Base-by-base conservation (phyloP, 2,113 vertebrate species). In the Romanogobio albipinnatus region DNA sequence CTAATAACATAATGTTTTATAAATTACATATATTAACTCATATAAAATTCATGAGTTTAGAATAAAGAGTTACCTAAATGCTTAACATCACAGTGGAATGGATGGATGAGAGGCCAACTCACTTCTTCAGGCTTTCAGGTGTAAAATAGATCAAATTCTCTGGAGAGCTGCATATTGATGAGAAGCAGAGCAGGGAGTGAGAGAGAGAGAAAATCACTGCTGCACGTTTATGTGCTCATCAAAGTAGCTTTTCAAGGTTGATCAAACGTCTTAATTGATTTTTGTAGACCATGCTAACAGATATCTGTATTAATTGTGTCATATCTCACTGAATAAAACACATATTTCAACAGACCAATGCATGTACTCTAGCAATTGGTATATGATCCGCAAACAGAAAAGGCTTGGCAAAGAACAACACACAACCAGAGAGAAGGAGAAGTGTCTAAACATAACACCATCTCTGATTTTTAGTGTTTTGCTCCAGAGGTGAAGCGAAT, bases 201-300 rank as follows among this genome's bases (percentile, higher is more conserved):
- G 70, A 45, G 24, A 66, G 77, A 39, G 64, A 53, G 11, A 82
- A 79, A 62, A 73, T 36, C 26, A 53, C 61, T 36, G 68, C 24
- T 3, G 26, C 29, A 14, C 59, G 70, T 75, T 84, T 73, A 78
- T 85, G 39, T 87, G 64, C 61, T 82, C 78, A 70, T 87, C 81
- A 85, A 78, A 82, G 78, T 13, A 47, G 29, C 3, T 76, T 45
- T 76, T 56, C 61, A 71, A 74, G 51, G 22, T 43, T 66, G 33
- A 59, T 76, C 56, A 82, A 76, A 66, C 3, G 9, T 61, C 76
- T 49, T 58, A 26, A 61, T 71, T 58, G 66, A 81, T 61, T 53
- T 71, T 64, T 58, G 29, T 19, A 26, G 70, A 61, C 26, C 71
- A 43, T 13, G 29, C 22, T 17, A 56, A 24, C 4, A 39, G 11